Conservation (phyloP, 2,113 vertebrate genomes). For the Trochalopteron elliotii region DNA sequence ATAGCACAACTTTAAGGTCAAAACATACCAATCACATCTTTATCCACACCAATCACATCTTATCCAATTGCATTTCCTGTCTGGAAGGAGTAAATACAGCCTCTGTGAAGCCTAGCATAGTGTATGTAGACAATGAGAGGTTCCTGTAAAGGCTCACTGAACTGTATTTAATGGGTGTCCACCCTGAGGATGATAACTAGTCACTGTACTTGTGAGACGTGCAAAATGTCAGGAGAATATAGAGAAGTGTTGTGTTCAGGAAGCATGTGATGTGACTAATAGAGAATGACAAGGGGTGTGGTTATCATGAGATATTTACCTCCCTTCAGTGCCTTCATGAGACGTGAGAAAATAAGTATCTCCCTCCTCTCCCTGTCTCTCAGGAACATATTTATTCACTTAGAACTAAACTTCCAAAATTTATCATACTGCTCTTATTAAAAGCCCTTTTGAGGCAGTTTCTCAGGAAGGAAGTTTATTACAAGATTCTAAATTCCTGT, state of each 20-base stretch:
- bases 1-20: neutral
- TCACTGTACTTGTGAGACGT: conserved; percentile 66
- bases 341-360: conserved; percentile 46
- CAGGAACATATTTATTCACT: conserved; percentile 33
- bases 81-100: conserved; percentile 10
- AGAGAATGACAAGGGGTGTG: conserved; percentile 72
- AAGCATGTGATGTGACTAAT: conserved; percentile 76
- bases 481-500: neutral
- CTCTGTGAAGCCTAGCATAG: neutral
- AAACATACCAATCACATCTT: neutral
- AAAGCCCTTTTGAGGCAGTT: conserved; percentile 5
- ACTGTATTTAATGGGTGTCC: neutral
- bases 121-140: neutral
- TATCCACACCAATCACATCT: neutral
- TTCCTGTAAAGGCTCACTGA: conserved; percentile 33
- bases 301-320: conserved; percentile 66
- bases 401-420: neutral
- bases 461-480: conserved; percentile 23
- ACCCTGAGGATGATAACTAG: conserved; percentile 49
- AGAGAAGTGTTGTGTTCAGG: conserved; percentile 56
- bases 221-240: conserved; percentile 73
- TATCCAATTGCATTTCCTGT: neutral
- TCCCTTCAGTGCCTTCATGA: conserved; percentile 47
- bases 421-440: conserved; percentile 1
- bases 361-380: conserved; percentile 13